Base-by-base conservation (phyloP, 35 echinoderm and acorn worm genomes). In the Stichopus chloronotus region DNA sequence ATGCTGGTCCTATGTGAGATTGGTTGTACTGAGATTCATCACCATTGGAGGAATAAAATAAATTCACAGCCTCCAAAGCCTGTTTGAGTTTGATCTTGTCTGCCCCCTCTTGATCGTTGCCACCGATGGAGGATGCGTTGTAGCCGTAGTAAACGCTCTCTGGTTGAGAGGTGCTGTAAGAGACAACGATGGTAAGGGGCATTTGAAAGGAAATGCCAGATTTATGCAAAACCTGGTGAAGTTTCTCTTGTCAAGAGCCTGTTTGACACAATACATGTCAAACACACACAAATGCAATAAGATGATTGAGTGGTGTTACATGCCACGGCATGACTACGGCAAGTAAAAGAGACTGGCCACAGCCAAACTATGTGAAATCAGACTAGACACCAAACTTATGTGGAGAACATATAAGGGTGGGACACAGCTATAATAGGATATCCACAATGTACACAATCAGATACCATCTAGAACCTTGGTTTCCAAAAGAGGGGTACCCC, bases 61-160 rank as follows among this genome's bases (percentile, higher is more conserved):
- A 58, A 6, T 58, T 58, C 8, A 23, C 55, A 58, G 82, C 82
- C 8, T 57, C n/a, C 57, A 85, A 5, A 20, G 82, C 17, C 55
- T 17, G 55, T 12, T 85, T 7, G 5, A 85, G 56, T 58, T 58
- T 85, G 13, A 58, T 9, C 58, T 53, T 58, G 14, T 85, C 82
- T 21, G 82, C 82, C 4, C 54, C 82, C 14, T 85, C 5, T n/a
- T 85, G 82, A 53, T 55, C 8, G 5, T 5, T 19, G 17, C 10
- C 7, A 7, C 82, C 82, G 0, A 53, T 17, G 57, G 82, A 58
- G 54, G 82, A 22, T 20, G 82, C 82, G 58, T 85, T 85, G 56
- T 85, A 85, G 22, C 82, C 82, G 10, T 5, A 85, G 52, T 85
- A 85, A n/a, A 85, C 22, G 22, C 54, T 85, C 4, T 85, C 82